These are phyloP conservation scores for Ischnus inquisitorius DNA, from an alignment of 2,888 invertebrate genomes.

Conservation along the genomic window DNA sequence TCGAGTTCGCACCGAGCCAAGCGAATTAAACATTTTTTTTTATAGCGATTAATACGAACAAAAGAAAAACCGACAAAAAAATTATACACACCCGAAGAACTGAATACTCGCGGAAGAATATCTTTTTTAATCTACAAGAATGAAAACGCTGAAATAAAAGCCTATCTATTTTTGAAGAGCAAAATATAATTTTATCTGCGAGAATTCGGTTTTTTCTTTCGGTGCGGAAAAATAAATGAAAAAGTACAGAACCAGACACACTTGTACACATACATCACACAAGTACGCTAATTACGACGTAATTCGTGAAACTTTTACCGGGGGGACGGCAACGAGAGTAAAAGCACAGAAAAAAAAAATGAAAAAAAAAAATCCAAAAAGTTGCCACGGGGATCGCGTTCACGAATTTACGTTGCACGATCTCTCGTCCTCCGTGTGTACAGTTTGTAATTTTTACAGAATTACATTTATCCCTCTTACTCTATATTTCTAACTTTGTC, in stretches of 20 bases:
- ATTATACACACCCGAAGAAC: not conserved
- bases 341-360: not conserved
- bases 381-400: constrained; percentile 17
- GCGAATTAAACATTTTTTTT: constrained; percentile 54
- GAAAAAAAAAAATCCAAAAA: not conserved
- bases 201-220: too few relatives aligned
- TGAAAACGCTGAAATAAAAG: too few relatives aligned
- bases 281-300: constrained; percentile 38
- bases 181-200: too few relatives aligned
- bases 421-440: constrained; percentile 63
- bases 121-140: too few relatives aligned
- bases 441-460: constrained; percentile 72
- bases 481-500: constrained; percentile 25
- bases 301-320: constrained; percentile 49
- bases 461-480: constrained; percentile 63
- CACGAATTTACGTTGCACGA: constrained; percentile 29
- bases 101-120: too few relatives aligned
- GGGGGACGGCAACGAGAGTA: constrained; percentile 44
- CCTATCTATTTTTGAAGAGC: too few relatives aligned
- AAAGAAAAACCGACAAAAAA: not conserved
- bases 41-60: constrained; percentile 43
- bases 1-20: constrained; percentile 54
- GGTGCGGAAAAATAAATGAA: not conserved
- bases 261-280: constrained; percentile 9
- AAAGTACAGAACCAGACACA: constrained; percentile 17